Evolutionary conservation across 1,140 invertebrate species (phyloP), one percentile per base, ranked within the genome.

Genomic region (Bombus vancouverensis): DNA sequence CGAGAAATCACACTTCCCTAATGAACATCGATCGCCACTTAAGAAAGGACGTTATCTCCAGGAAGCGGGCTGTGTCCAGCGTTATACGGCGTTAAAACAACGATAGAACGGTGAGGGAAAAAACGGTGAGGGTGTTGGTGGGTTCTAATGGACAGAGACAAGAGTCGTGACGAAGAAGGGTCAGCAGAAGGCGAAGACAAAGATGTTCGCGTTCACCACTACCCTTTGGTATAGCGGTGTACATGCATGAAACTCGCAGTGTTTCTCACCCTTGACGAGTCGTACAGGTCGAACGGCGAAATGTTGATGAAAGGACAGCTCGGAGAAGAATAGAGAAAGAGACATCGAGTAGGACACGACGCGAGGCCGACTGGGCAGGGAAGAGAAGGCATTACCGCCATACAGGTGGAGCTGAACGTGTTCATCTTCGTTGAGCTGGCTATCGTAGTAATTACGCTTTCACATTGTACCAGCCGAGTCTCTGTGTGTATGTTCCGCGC

Each of bases 371-470:
- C 68, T 22, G 57, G 32, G 2, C 71, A 47, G 59, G 37, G 25
- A 18, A 65, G 42, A 39, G 53, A n/a, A 70, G 42, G 53, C 15
- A 75, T 32, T 47, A 42, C 66, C 65, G 37, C 8, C 22, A 6
- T 32, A 37, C 28, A 57, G 34, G 72, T 47, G 39, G 39, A 86
- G 68, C 78, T 81, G 72, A 86, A 93, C 87, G 85, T 91, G 90
- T 93, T 90, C 85, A 88, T 90, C 83, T 90, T 87, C 88, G 81
- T 89, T 86, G 87, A 86, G 88, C 87, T 75, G 71, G 87, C 81
- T 81, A 78, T 68, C 85, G 73, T 81, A 87, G 88, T 92, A 94
- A 93, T 91, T 91, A 93, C 91, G 88, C 85, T 93, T 91, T 88
- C 85, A 79, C 86, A 73, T 89, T 78, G 85, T 87, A 83, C 87